A percentile compares a stretch with the other conserved stretches of the same genome.
phyloP scores from a whole-genome alignment of 23 tunicate genomes.

The Phallusia fumigata region DNA sequence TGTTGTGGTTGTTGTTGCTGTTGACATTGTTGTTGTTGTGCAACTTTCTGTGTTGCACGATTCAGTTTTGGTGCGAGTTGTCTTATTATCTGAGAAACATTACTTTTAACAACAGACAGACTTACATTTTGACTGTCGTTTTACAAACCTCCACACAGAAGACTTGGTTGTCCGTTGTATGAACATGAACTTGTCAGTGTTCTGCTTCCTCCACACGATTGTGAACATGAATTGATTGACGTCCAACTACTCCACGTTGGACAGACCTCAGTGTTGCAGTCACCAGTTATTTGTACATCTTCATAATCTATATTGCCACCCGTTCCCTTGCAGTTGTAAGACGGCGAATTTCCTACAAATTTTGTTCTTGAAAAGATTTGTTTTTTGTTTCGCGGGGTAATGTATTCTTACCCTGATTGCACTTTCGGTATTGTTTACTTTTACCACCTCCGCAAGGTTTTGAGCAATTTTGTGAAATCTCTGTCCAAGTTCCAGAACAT shows the following conservation, averaged over 20 bases:
- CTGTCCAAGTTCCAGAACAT: conserved; percentile 14
- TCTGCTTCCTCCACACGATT: background rate
- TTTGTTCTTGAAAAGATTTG: background rate
- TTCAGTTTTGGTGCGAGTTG: conserved; percentile 6
- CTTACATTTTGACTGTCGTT: too few relatives aligned
- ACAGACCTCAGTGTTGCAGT: conserved; percentile 24
- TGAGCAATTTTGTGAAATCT: background rate
- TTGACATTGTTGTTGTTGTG: conserved; percentile 7
- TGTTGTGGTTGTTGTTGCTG: conserved; percentile 3
- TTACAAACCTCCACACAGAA: conserved; percentile 23
- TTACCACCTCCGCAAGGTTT: conserved; percentile 14
- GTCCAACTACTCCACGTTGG: conserved; percentile 22
- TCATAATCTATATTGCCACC: background rate
- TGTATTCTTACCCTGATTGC: background rate
- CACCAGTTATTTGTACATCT: background rate
- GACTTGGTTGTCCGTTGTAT: background rate
- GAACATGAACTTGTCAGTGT: background rate
- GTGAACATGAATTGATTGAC: background rate
- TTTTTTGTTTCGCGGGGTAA: background rate
- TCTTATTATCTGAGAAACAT: background rate
- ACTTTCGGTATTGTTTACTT: background rate
- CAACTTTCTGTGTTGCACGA: background rate
- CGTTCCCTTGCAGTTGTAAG: conserved; percentile 19
- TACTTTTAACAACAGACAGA: too few relatives aligned
- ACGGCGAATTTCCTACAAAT: background rate